A percentile compares a stretch with the other conserved stretches of the same genome.
phyloP scores from a whole-genome alignment of 2,888 invertebrate genomes.

The Eupithecia subfuscata region DNA sequence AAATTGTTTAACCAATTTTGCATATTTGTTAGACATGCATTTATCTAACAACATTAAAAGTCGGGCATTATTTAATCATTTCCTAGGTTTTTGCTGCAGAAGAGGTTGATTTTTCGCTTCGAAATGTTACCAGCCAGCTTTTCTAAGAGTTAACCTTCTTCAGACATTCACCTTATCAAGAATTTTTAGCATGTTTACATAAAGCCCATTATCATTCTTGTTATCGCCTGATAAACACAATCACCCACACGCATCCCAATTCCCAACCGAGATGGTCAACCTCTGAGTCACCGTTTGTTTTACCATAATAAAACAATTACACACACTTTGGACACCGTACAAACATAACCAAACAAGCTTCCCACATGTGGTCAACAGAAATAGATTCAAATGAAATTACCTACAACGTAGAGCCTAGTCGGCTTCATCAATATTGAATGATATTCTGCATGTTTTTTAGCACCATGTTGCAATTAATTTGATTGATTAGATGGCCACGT shows the following conservation, averaged over 20 bases:
- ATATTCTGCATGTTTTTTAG: not conserved
- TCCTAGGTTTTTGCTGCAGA: not conserved
- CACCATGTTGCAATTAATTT: not conserved
- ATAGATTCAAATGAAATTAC: not conserved
- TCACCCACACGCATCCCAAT: conserved; percentile 11
- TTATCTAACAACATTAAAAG: not conserved
- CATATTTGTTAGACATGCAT: not conserved
- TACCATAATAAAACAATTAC: conserved; percentile 62
- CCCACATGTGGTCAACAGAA: not conserved
- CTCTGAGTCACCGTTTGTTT: conserved; percentile 49
- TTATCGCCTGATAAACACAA: not conserved
- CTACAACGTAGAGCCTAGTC: not conserved
- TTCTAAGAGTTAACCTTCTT: not conserved
- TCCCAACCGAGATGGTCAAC: conserved; percentile 21
- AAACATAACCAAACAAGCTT: conserved; percentile 12
- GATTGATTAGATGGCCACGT: not conserved
- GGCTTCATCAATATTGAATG: not conserved
- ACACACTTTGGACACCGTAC: conserved; percentile 40
- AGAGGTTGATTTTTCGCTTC: not conserved
- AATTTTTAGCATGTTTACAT: not conserved
- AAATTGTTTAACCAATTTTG: not conserved
- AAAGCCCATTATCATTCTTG: not conserved
- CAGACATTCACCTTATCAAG: not conserved
- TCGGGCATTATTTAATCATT: not conserved
- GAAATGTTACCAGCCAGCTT: not conserved